phyloP scores from a whole-genome alignment of 2,113 vertebrate genomes.

The Solenodon paradoxus region DNA sequence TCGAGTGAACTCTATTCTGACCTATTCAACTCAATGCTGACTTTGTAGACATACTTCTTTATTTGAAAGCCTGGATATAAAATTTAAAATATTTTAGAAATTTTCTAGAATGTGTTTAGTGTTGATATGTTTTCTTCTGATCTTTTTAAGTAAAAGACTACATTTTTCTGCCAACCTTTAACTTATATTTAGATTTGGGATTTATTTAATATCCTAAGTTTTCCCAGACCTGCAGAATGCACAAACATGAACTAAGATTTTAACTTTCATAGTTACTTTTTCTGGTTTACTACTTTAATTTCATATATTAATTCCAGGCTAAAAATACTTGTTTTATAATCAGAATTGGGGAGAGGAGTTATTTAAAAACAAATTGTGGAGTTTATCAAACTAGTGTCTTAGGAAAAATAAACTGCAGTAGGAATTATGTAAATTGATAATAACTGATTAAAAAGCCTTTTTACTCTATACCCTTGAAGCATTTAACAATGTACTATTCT shows the following conservation, averaged over 20 bases:
- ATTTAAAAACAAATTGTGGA: slow-evolving; percentile 62
- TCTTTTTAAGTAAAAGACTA: not conserved
- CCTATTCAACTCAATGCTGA: too few relatives aligned
- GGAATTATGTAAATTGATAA: not conserved
- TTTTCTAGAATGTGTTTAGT: not conserved
- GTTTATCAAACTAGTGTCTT: slow-evolving; percentile 78
- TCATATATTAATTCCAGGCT: slow-evolving; percentile 70
- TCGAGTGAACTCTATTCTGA: too few relatives aligned
- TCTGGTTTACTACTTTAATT: slow-evolving; percentile 62
- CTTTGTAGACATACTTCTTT: not conserved
- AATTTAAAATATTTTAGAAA: not conserved
- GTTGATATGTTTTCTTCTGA: slow-evolving; percentile 12
- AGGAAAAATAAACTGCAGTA: slow-evolving; percentile 76
- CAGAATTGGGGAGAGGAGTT: slow-evolving; percentile 35
- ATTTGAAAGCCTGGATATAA: not conserved
- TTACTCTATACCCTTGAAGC: not conserved
- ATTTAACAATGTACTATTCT: not conserved
- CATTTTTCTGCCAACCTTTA: slow-evolving; percentile 22
- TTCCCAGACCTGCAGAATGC: slow-evolving; percentile 54
- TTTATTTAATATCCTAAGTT: slow-evolving; percentile 2
- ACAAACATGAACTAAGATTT: slow-evolving; percentile 65
- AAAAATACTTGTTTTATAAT: slow-evolving; percentile 72
- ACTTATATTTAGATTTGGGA: not conserved
- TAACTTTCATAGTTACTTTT: slow-evolving; percentile 60
- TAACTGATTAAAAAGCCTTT: slow-evolving; percentile 1